A percentile compares a stretch with the other conserved stretches of the same genome.
Evolutionary conservation across 2,113 vertebrate genomes (phyloP).

Genomic region (Nothocercus nigrocapillus): DNA sequence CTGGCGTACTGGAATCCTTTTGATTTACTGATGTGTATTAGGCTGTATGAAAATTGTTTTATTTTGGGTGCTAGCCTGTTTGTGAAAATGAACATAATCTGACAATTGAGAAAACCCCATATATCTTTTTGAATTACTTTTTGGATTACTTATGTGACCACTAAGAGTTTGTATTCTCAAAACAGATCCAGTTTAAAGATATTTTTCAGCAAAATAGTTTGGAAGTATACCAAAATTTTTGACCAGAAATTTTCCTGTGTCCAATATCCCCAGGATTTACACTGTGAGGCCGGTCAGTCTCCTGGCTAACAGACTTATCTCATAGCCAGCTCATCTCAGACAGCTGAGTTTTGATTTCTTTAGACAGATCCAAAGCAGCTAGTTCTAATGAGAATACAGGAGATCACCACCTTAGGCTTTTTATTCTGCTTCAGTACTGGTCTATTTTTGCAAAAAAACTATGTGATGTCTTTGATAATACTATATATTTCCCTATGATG

Average conservation of each 20-base stretch:
- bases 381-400: background rate
- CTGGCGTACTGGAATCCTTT: background rate
- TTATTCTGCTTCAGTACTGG: background rate
- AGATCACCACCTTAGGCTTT: background rate
- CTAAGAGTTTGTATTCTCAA: background rate
- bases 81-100: background rate
- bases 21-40: background rate
- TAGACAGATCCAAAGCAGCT: background rate
- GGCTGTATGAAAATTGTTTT: background rate
- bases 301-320: background rate
- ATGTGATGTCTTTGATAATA: background rate
- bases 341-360: background rate
- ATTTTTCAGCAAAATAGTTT: background rate
- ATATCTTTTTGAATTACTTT: background rate
- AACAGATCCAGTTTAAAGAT: background rate
- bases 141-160: background rate
- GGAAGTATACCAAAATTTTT: background rate
- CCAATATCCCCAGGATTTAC: background rate
- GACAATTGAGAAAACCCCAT: background rate
- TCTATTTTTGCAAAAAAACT: background rate
- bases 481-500: background rate
- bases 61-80: background rate
- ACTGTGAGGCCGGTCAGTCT: background rate
- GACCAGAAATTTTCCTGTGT: background rate
- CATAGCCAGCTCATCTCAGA: background rate